These are phyloP conservation scores for Gasterosteus nipponicus DNA, from an alignment of 2,113 vertebrate species.

Conservation along the genomic window DNA sequence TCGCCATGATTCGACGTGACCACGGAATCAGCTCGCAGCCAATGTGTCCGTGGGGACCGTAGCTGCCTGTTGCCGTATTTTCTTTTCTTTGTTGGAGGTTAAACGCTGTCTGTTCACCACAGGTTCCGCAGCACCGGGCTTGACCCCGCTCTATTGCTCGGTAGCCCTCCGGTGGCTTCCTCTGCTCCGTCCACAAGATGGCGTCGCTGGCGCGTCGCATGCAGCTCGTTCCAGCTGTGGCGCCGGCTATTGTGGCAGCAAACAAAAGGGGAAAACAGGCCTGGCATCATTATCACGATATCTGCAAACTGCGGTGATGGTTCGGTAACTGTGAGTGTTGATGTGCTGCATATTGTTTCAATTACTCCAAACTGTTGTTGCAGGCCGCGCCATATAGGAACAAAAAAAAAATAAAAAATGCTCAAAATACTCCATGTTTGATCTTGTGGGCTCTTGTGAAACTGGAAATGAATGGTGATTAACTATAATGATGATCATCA, in stretches of 20 bases:
- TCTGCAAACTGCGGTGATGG: conserved; percentile 70
- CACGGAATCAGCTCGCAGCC: conserved; percentile 36
- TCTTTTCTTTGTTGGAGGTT: neutral
- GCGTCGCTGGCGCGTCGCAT: conserved; percentile 45
- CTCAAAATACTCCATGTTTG: conserved; percentile 77
- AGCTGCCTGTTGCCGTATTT: conserved; percentile 30
- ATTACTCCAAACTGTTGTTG: conserved; percentile 73
- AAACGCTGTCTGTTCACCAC: conserved; percentile 49
- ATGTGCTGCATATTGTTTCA: conserved; percentile 75
- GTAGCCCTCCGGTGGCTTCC: conserved; percentile 24
- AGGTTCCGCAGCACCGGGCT: conserved; percentile 16
- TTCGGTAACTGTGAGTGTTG: conserved; percentile 74
- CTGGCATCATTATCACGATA: conserved; percentile 63
- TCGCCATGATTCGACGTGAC: conserved; percentile 28
- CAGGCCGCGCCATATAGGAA: conserved; percentile 53
- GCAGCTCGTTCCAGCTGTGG: neutral
- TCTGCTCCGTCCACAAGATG: conserved; percentile 70
- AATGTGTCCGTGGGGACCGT: conserved; percentile 16
- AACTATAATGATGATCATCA: conserved; percentile 76
- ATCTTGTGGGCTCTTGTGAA: conserved; percentile 77
- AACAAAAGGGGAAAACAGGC: conserved; percentile 49
- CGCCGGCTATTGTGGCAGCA: conserved; percentile 29
- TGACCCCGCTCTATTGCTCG: conserved; percentile 11
- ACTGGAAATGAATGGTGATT: conserved; percentile 78
- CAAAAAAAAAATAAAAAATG: conserved; percentile 36